Percentiles rank a stretch among this genome's conserved stretches.
phyloP scores from a whole-genome alignment of 2,113 vertebrate genomes.

The Gymnorhina tibicen region DNA sequence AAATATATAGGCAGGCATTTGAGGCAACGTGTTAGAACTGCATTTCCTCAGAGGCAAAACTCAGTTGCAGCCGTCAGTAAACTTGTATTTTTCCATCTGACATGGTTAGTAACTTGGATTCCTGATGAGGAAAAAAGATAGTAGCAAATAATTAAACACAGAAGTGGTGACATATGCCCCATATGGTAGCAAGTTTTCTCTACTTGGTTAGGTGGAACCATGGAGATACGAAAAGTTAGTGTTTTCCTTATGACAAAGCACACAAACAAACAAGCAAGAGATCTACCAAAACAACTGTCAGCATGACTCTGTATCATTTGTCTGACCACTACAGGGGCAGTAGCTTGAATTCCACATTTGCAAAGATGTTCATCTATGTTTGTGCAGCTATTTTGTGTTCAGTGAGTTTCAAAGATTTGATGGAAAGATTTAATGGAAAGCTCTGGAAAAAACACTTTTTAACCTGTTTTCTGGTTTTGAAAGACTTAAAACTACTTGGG shows the following conservation, averaged over 20 bases:
- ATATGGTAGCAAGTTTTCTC: neutral
- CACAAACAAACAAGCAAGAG: neutral
- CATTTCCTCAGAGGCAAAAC: neutral
- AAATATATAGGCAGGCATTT: conserved; percentile 19
- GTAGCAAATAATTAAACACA: neutral
- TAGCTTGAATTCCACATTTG: neutral
- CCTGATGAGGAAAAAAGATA: neutral
- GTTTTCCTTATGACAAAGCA: neutral
- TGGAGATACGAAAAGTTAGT: neutral
- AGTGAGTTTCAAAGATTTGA: neutral
- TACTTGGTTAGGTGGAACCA: neutral
- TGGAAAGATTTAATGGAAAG: neutral
- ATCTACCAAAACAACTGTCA: neutral
- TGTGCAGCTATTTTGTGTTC: conserved; percentile 7
- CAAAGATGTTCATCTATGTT: neutral
- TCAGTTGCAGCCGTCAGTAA: neutral
- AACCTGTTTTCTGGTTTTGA: neutral
- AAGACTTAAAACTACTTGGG: conserved; percentile 32
- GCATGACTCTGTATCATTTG: neutral
- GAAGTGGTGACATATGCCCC: neutral
- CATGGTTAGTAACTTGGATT: neutral
- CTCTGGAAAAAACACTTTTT: neutral
- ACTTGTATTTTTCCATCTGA: conserved; percentile 25
- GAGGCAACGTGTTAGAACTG: conserved; percentile 6
- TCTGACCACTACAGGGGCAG: neutral